Percentiles rank a stretch among this genome's conserved stretches.
Evolutionary conservation across 2,113 vertebrate species (phyloP).

Genomic region (Columba janthina): DNA sequence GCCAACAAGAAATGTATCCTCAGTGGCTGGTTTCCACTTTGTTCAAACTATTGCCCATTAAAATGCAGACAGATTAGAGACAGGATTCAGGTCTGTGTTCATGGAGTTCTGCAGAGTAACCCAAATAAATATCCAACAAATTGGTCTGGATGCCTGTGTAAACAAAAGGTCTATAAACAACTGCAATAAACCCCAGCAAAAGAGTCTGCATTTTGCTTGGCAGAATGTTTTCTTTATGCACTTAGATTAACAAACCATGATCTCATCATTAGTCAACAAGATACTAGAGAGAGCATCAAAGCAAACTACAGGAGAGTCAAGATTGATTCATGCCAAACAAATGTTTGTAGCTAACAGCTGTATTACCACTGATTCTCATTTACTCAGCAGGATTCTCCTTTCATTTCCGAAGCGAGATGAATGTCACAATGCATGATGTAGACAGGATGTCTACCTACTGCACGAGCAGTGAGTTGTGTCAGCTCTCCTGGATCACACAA

Average conservation of each 20-base stretch:
- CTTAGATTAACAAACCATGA: slow-evolving; percentile 81
- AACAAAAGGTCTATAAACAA: slow-evolving; percentile 75
- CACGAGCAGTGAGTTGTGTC: slow-evolving; percentile 5
- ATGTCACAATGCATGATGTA: slow-evolving; percentile 43
- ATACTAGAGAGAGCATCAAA: slow-evolving; percentile 84
- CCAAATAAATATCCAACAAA: slow-evolving; percentile 74
- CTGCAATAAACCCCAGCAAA: slow-evolving; percentile 52
- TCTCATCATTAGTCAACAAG: slow-evolving; percentile 83
- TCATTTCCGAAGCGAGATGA: slow-evolving; percentile 72
- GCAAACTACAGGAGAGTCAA: slow-evolving; percentile 77
- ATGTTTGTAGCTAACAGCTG: slow-evolving; percentile 81
- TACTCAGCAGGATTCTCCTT: slow-evolving; percentile 73
- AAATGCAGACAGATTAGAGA: slow-evolving; percentile 69
- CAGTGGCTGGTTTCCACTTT: slow-evolving; percentile 60
- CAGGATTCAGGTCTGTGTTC: slow-evolving; percentile 49
- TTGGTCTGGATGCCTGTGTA: slow-evolving; percentile 64
- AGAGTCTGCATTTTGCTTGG: slow-evolving; percentile 67
- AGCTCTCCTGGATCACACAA: slow-evolving; percentile 13
- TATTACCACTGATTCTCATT: slow-evolving; percentile 74
- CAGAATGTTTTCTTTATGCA: slow-evolving; percentile 78
- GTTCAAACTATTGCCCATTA: slow-evolving; percentile 37
- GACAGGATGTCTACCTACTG: slow-evolving; percentile 39
- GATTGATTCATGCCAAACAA: slow-evolving; percentile 77
- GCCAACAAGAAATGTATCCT: slow-evolving; percentile 59
- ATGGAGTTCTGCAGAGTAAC: slow-evolving; percentile 49